Conservation (phyloP, 2,888 invertebrate species). For the Cephus nigrinus region DNA sequence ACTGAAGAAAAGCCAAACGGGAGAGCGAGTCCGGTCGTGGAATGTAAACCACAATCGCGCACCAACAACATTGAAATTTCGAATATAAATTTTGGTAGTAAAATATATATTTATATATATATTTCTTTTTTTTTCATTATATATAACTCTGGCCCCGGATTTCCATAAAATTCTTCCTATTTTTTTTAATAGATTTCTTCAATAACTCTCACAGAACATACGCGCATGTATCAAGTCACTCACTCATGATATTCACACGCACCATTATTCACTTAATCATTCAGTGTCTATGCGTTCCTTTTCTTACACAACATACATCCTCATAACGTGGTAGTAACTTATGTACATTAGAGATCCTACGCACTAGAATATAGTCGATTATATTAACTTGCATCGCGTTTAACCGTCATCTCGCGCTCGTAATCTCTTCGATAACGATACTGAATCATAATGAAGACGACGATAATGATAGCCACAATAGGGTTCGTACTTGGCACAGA, state of each 20-base stretch:
- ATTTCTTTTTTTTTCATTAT: conserved; percentile 36
- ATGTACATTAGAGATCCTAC: conserved; percentile 43
- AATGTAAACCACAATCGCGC: conserved; percentile 63
- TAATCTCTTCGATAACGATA: background rate
- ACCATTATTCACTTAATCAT: background rate
- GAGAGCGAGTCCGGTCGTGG: conserved; percentile 48
- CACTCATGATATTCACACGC: background rate
- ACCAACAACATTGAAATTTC: conserved; percentile 63
- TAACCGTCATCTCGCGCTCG: conserved; percentile 6
- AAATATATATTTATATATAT: conserved; percentile 59
- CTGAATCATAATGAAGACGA: background rate
- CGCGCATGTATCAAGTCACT: background rate
- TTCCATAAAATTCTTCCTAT: conserved; percentile 50
- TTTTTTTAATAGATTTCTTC: conserved; percentile 30
- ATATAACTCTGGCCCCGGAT: conserved; percentile 60
- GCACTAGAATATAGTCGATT: conserved; percentile 39
- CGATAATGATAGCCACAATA: background rate
- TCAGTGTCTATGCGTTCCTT: conserved; percentile 13
- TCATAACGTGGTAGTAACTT: conserved; percentile 28
- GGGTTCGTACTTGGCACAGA: background rate
- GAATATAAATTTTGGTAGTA: conserved; percentile 66
- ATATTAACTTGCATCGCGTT: conserved; percentile 20
- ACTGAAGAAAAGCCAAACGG: conserved; percentile 1
- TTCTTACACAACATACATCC: background rate
- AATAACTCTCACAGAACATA: conserved; percentile 13